phyloP scores from a whole-genome alignment of 2,113 vertebrate genomes.

The Panthera tigris region DNA sequence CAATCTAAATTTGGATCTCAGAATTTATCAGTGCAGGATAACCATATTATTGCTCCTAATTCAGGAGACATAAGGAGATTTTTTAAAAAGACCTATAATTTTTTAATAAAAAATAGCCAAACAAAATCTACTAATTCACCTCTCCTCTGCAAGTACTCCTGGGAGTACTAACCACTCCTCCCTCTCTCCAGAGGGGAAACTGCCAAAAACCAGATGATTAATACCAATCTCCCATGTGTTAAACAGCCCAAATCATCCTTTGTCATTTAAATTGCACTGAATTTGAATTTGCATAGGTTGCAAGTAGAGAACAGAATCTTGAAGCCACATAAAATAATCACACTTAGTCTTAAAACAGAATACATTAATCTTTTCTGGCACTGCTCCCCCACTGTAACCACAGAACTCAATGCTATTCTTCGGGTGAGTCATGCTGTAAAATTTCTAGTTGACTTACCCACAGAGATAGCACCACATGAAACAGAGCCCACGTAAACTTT shows the following conservation, averaged over 20 bases:
- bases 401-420: background rate
- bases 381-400: slow-evolving; percentile 42
- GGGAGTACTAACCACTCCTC: background rate
- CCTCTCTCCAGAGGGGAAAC: background rate
- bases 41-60: background rate
- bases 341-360: slow-evolving; percentile 62
- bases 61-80: slow-evolving; percentile 1
- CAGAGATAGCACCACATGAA: background rate
- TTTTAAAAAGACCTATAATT: slow-evolving; percentile 33
- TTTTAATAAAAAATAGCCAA: slow-evolving; percentile 49
- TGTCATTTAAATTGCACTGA: slow-evolving; percentile 73
- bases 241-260: slow-evolving; percentile 58
- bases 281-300: slow-evolving; percentile 57
- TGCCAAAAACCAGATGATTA: slow-evolving; percentile 64
- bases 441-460: slow-evolving; percentile 58
- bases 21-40: background rate
- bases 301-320: slow-evolving; percentile 61
- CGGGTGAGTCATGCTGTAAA: slow-evolving; percentile 64
- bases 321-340: slow-evolving; percentile 48
- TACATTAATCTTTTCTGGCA: slow-evolving; percentile 40
- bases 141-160: background rate
- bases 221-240: slow-evolving; percentile 68
- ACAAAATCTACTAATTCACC: slow-evolving; percentile 9
- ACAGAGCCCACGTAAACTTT: slow-evolving; percentile 56
- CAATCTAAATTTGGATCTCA: background rate